Percentiles rank a stretch among this genome's conserved stretches.
Conservation (phyloP, 2,797 vertebrate species). For the Allobates femoralis region DNA sequence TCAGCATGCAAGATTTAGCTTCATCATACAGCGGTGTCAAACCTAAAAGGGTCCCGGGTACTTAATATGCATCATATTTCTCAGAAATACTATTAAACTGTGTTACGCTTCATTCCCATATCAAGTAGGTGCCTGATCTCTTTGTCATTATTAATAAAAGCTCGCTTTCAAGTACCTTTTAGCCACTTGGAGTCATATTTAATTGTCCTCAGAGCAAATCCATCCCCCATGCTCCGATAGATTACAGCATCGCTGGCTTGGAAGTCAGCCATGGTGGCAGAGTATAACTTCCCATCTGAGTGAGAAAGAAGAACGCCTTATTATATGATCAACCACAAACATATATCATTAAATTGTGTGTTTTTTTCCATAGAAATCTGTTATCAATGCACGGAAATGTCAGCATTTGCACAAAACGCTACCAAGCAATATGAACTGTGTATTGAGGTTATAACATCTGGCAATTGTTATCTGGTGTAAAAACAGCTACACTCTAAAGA, state of each 20-base stretch:
- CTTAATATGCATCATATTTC: constrained; percentile 63
- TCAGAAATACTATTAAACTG: constrained; percentile 56
- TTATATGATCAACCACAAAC: neutral
- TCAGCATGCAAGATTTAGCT: constrained; percentile 53
- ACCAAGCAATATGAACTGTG: neutral
- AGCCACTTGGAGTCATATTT: constrained; percentile 99
- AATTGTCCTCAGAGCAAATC: constrained; percentile 95
- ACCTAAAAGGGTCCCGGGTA: constrained; percentile 37
- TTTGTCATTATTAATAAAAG: constrained; percentile 25
- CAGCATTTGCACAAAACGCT: neutral
- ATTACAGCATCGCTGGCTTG: constrained; percentile 97
- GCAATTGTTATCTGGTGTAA: neutral
- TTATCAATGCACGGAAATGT: neutral
- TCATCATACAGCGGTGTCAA: constrained; percentile 53
- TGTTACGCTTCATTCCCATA: constrained; percentile 45
- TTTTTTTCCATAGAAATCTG: neutral
- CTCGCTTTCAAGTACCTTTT: constrained; percentile 85
- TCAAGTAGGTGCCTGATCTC: neutral
- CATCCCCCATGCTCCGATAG: constrained; percentile 98
- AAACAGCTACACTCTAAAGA: neutral
- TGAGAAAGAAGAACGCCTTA: constrained; percentile 58
- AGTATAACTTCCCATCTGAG: constrained; percentile 96
- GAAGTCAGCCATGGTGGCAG: constrained; percentile 97
- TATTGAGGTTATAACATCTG: neutral
- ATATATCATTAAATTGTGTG: neutral